Evolutionary conservation across 1,140 invertebrate species (phyloP), one percentile per base, ranked within the genome.

Genomic region (Calephelis virginiensis): DNA sequence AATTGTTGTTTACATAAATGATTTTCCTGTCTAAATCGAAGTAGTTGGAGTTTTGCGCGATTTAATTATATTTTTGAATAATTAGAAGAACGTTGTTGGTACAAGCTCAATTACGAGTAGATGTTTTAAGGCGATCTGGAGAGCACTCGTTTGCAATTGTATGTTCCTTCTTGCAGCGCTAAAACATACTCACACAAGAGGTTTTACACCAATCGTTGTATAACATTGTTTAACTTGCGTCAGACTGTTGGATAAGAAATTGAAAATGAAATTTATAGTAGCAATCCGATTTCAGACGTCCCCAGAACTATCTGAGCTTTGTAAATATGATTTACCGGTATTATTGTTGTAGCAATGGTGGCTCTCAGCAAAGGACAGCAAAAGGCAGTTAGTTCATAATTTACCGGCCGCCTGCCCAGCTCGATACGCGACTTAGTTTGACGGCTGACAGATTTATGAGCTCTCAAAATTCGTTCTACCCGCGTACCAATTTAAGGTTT

Each of bases 341-440:
- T 76, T 76, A 78, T 74, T 76, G 72, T 78, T 74, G 61, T 69
- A 13, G 17, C 49, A 66, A 47, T 40, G 38, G 40, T 46, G 63
- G 56, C 46, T 63, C 38, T 40, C 14, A 63, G 59, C 53, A 50
- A 45, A 50, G 61, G 60, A 61, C 68, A 66, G 66, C 64, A 50
- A 66, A 61, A 59, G 45, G 69, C 69, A 64, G 75, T 67, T 75
- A 81, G 80, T 84, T 78, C 77, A 80, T 82, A 85, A 87, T 85
- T 86, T 78, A 87, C 73, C 69, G 75, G 67, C 67, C 72, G 82
- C 80, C 78, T 89, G 86, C 70, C 60, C 59, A 69, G 72, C 64
- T 85, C 86, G 84, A 89, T 87, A 87, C 82, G 82, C 76, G 80
- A 82, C 86, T 89, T 89, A 89, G 74, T 86, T 89, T 89, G 86